phyloP scores from a whole-genome alignment of 2,888 invertebrate genomes.

The Panzeria rudis region DNA sequence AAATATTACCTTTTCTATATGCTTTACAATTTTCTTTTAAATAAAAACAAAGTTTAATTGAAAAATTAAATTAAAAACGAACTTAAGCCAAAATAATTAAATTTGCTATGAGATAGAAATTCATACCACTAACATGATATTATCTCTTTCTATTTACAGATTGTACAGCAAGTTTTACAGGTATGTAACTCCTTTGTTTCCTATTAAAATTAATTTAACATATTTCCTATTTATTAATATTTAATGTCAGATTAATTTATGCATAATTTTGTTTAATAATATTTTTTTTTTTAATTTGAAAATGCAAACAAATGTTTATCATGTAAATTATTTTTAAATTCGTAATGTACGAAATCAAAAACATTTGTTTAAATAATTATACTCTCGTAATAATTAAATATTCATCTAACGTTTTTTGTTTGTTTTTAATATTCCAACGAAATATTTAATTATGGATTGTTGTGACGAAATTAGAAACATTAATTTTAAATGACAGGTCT shows the following conservation, averaged over 20 bases:
- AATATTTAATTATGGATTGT: conserved; percentile 46
- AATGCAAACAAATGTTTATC: conserved; percentile 5
- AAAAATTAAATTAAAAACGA: too few relatives aligned
- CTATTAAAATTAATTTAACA: background rate
- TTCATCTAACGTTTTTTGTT: conserved; percentile 52
- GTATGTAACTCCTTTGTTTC: background rate
- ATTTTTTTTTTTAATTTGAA: background rate
- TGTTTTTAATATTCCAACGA: conserved; percentile 1
- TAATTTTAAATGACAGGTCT: conserved; percentile 3
- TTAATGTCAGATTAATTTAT: background rate
- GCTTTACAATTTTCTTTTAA: too few relatives aligned
- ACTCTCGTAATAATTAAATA: conserved; percentile 45
- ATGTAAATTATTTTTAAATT: conserved; percentile 46
- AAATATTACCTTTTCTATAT: too few relatives aligned
- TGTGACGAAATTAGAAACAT: conserved; percentile 15
- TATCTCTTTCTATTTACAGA: background rate
- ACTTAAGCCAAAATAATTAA: too few relatives aligned
- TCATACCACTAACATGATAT: background rate
- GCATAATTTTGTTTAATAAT: conserved; percentile 22
- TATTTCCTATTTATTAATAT: background rate
- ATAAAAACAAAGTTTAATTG: too few relatives aligned
- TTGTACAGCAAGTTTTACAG: background rate
- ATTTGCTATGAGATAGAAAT: too few relatives aligned
- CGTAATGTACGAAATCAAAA: conserved; percentile 32
- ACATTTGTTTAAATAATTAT: conserved; percentile 46